Conservation (phyloP, 2,113 vertebrate genomes). For the Ranitomeya imitator region DNA sequence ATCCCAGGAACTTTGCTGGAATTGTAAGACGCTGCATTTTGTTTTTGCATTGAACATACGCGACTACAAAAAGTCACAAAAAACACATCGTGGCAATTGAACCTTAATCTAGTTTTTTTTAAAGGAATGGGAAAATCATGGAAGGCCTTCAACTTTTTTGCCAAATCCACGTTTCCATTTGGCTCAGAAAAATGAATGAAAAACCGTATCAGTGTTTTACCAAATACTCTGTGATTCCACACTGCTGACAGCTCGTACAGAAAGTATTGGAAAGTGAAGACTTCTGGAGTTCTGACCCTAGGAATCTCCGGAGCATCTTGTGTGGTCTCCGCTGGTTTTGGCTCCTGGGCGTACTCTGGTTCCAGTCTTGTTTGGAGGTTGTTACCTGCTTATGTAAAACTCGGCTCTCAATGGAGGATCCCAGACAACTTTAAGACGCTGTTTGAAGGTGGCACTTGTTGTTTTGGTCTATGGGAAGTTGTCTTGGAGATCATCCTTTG, state of each 20-base stretch:
- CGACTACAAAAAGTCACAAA: too few species aligned
- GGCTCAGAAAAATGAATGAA: too few species aligned
- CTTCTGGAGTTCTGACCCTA: not conserved
- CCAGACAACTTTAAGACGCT: not conserved
- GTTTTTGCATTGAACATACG: too few species aligned
- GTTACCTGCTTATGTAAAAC: slow-evolving; percentile 46
- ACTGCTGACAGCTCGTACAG: not conserved
- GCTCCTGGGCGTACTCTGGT: not conserved
- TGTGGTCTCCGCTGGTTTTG: slow-evolving; percentile 28
- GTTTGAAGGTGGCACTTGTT: slow-evolving; percentile 19
- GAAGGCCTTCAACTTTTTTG: too few species aligned
- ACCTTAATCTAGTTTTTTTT: too few species aligned
- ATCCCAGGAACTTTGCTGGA: too few species aligned
- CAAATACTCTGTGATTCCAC: too few species aligned
- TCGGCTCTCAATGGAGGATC: not conserved
- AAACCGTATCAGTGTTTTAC: too few species aligned
- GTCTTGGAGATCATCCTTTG: slow-evolving; percentile 40
- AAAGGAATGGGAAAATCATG: too few species aligned
- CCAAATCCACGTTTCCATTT: too few species aligned
- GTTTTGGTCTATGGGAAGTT: slow-evolving; percentile 42
- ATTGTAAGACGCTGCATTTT: too few species aligned
- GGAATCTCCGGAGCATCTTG: not conserved
- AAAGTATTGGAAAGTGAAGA: not conserved
- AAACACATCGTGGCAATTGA: too few species aligned
- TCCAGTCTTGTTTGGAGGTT: slow-evolving; percentile 8